These are phyloP conservation scores for Microcebus murinus DNA, from an alignment of 2,113 vertebrate genomes.

Conservation along the genomic window DNA sequence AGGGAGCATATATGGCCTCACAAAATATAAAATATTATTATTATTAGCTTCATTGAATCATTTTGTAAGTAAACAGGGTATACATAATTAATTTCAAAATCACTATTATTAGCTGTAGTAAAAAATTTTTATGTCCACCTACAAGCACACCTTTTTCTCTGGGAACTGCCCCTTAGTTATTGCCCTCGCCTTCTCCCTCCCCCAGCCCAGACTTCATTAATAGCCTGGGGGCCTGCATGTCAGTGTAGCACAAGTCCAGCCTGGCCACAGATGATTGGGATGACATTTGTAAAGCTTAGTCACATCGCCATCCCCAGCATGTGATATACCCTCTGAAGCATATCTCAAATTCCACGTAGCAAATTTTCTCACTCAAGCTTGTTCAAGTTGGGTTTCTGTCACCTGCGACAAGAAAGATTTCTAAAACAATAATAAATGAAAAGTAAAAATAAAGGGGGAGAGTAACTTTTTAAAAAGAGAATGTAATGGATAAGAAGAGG, in stretches of 20 bases:
- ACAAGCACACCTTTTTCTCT: neutral
- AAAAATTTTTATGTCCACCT: neutral
- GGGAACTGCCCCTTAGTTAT: neutral
- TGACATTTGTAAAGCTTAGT: neutral
- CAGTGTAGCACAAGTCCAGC: neutral
- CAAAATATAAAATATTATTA: neutral
- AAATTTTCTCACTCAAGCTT: neutral
- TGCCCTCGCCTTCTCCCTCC: no score
- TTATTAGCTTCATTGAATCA: neutral
- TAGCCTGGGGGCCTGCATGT: neutral
- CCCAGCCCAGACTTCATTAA: neutral
- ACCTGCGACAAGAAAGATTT: constrained; percentile 6
- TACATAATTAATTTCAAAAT: constrained; percentile 11
- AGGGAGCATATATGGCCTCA: neutral
- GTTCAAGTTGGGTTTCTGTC: constrained; percentile 37
- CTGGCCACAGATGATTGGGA: neutral
- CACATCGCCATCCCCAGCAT: neutral
- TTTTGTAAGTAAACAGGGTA: neutral
- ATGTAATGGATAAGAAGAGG: neutral
- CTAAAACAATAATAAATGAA: constrained; percentile 4
- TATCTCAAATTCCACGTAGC: neutral
- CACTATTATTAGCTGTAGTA: neutral
- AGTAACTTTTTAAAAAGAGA: neutral
- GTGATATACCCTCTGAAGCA: neutral
- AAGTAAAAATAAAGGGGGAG: neutral